A percentile compares a stretch with the other conserved stretches of the same genome.
Evolutionary conservation across 2,888 invertebrate species (phyloP).

Genomic region (Halictus quadricinctus): DNA sequence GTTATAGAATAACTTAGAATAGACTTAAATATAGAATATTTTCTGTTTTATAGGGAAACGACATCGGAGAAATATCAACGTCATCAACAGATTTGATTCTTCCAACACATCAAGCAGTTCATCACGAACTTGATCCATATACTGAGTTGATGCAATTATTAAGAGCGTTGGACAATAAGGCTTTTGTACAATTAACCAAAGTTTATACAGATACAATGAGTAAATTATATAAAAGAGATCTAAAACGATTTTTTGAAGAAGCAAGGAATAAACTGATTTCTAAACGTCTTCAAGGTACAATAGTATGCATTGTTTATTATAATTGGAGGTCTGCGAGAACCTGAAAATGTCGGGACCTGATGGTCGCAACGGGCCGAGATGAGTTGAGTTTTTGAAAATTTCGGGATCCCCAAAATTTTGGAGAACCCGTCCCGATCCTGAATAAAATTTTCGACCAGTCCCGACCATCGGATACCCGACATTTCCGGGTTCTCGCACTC

Average conservation of each 20-base stretch:
- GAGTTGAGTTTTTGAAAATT: no score
- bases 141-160: conserved; percentile 96
- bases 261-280: conserved; percentile 83
- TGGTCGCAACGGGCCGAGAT: no score
- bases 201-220: conserved; percentile 93
- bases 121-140: conserved; percentile 93
- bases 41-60: conserved; percentile 84
- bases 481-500: neutral
- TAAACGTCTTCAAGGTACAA: conserved; percentile 74
- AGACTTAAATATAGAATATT: neutral
- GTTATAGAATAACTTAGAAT: neutral
- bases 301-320: neutral
- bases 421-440: no score
- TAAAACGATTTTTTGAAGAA: conserved; percentile 90
- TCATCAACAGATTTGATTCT: conserved; percentile 85
- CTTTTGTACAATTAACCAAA: conserved; percentile 91
- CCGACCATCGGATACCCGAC: neutral
- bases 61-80: conserved; percentile 86
- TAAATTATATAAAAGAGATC: conserved; percentile 94
- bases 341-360: neutral
- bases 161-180: conserved; percentile 92
- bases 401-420: no score
- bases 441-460: neutral
- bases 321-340: neutral
- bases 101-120: conserved; percentile 91